A percentile compares a stretch with the other conserved stretches of the same genome.
These are phyloP conservation scores for Pachyseris speciosa DNA, from an alignment of 64 coral and sea anemone species.

Conservation along the genomic window DNA sequence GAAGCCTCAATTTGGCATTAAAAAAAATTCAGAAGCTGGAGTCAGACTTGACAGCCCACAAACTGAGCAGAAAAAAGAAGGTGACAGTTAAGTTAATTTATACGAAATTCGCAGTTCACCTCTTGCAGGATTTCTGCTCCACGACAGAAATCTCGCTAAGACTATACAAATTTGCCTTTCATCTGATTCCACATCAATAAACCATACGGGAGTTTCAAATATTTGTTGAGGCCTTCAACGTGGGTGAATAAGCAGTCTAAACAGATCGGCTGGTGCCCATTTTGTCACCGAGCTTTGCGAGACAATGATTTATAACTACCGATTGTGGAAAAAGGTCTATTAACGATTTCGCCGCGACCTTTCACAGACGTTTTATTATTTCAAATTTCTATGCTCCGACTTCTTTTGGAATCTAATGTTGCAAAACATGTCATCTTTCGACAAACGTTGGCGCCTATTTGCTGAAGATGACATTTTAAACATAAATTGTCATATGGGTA, in stretches of 20 bases:
- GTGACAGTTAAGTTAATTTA: too few relatives aligned
- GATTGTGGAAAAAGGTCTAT: not conserved
- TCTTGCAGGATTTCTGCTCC: too few relatives aligned
- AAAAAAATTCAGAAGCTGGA: too few relatives aligned
- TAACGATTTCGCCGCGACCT: not conserved
- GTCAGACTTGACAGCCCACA: too few relatives aligned
- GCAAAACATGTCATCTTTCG: not conserved
- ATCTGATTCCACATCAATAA: not conserved
- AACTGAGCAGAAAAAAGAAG: too few relatives aligned
- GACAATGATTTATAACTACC: too few relatives aligned
- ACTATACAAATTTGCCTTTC: not conserved
- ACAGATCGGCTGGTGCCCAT: not conserved
- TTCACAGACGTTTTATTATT: not conserved
- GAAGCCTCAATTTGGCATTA: too few relatives aligned
- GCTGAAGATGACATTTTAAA: not conserved
- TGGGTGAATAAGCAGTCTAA: not conserved
- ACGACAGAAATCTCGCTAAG: not conserved
- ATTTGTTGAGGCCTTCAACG: conserved; percentile 10
- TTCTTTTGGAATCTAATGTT: not conserved
- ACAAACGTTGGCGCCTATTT: not conserved
- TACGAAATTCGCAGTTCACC: too few relatives aligned
- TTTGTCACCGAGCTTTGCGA: not conserved
- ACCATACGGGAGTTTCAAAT: conserved; percentile 1
- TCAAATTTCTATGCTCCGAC: too few relatives aligned
- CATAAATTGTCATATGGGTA: not conserved